Conservation (phyloP, 2,113 vertebrate species). For the Mugil cephalus region DNA sequence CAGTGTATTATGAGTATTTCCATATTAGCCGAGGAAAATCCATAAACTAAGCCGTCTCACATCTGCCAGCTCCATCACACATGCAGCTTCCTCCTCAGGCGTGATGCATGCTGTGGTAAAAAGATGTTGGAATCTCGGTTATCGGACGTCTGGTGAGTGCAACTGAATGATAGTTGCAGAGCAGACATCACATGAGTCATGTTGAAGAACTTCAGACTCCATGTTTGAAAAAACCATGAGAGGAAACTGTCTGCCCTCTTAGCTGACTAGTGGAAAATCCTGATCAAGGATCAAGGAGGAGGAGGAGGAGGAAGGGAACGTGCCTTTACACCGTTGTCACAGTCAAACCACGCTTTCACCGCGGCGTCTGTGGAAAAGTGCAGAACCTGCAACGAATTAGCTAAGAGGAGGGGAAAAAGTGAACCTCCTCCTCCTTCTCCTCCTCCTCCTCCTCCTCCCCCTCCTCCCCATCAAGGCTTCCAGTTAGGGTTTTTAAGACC, state of each 20-base stretch:
- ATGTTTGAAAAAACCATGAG: slow-evolving; percentile 54
- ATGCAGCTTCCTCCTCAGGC: slow-evolving; percentile 8
- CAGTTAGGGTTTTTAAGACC: slow-evolving; percentile 46
- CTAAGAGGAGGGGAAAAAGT: slow-evolving; percentile 68
- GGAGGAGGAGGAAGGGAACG: slow-evolving; percentile 27
- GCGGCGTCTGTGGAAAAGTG: slow-evolving; percentile 73
- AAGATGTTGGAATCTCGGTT: slow-evolving; percentile 5
- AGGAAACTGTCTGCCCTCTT: slow-evolving; percentile 54
- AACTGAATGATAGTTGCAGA: slow-evolving; percentile 3
- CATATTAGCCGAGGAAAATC: slow-evolving; percentile 74
- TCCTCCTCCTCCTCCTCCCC: slow-evolving; percentile 21
- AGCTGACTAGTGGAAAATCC: slow-evolving; percentile 79
- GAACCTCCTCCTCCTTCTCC: slow-evolving; percentile 41
- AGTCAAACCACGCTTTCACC: slow-evolving; percentile 44
- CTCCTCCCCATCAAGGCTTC: slow-evolving; percentile 35
- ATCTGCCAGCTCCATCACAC: slow-evolving; percentile 48
- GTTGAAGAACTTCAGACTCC: slow-evolving; percentile 52
- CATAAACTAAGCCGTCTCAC: slow-evolving; percentile 57
- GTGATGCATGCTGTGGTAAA: not conserved
- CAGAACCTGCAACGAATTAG: slow-evolving; percentile 74
- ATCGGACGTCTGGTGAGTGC: slow-evolving; percentile 40
- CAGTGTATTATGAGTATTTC: slow-evolving; percentile 67
- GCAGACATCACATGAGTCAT: slow-evolving; percentile 66
- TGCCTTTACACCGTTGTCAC: slow-evolving; percentile 66
- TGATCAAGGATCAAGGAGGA: too few species aligned